Evolutionary conservation across 1,140 invertebrate species (phyloP), one percentile per base, ranked within the genome.

Genomic region (Coenobita brevimanus): DNA sequence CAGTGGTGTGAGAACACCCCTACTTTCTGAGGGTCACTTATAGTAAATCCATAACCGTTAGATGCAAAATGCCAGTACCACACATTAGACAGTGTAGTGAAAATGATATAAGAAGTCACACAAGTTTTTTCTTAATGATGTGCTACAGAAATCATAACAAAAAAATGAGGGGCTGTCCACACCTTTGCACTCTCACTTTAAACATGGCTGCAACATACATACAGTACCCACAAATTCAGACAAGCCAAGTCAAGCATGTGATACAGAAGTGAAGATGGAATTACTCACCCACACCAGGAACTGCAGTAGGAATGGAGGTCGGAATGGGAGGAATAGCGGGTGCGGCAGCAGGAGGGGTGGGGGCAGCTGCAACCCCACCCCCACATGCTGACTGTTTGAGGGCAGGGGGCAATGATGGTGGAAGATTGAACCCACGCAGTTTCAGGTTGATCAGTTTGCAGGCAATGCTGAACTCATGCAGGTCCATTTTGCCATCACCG

Each of bases 401-500:
- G 88, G 95, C 94, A 33, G 96, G 95, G 67, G 98, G 98, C 75
- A 99, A 93, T 4, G 93, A 92, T 92, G 96, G 96, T 0, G 98
- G 98, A 83, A 99, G 94, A 92, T 99, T 97, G 92, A 96, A 95
- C 21, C 98, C 98, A 89, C 97, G 95, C 27, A 99, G 93, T 93
- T 98, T 99, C 81, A 98, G 94, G 92, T 97, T 97, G 73, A 99
- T 99, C 67, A 99, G 94, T 94, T 99, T 98, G 93, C 98, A 99
- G 71, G 98, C 98, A 91, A 99, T 98, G 76, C 97, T 98, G 92
- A 99, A 99, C 93, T 99, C 98, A 92, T 96, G 96, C 71, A 97
- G 95, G 92, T 99, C 97, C 95, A 99, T 96, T 94, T 97, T 97
- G 0, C 98, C 98, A 95, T 99, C 98, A 62, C 96, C 95, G 93